Percentiles rank a stretch among this genome's conserved stretches.
These are phyloP conservation scores for human DNA, from an alignment of 2,113 vertebrate genomes.

Conservation along the genomic window DNA sequence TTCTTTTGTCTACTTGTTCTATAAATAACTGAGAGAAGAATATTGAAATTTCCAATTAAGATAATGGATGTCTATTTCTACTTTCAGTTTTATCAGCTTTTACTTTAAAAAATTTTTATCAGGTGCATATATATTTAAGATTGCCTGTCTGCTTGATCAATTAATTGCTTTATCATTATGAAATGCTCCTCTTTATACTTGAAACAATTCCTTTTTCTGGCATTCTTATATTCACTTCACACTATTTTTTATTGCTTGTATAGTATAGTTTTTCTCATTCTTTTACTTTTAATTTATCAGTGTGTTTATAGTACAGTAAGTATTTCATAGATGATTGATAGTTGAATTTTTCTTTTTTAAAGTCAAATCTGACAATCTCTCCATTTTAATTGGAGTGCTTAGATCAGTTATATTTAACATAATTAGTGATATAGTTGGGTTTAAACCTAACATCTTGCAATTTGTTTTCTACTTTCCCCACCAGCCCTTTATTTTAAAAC, in stretches of 20 bases:
- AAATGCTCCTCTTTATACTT: neutral
- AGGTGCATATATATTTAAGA: neutral
- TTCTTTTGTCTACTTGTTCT: neutral
- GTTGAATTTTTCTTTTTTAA: neutral
- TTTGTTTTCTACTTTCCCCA: neutral
- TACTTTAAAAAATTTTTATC: neutral
- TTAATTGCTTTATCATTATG: neutral
- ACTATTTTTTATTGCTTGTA: neutral
- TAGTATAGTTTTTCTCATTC: neutral
- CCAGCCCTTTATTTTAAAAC: neutral
- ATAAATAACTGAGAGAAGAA: neutral
- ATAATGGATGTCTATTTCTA: neutral
- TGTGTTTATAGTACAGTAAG: neutral
- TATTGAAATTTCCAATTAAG: neutral
- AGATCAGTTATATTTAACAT: neutral
- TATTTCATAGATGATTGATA: neutral
- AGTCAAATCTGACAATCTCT: neutral
- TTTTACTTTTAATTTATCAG: neutral
- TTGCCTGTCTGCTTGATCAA: neutral
- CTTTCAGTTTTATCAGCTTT: neutral
- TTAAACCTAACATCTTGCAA: neutral
- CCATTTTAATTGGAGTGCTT: slow-evolving; percentile 4
- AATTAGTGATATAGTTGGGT: neutral
- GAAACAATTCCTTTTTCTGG: neutral
- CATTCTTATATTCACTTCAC: neutral